These are phyloP conservation scores for Antheraea yamamai DNA, from an alignment of 2,888 invertebrate genomes.

Conservation along the genomic window DNA sequence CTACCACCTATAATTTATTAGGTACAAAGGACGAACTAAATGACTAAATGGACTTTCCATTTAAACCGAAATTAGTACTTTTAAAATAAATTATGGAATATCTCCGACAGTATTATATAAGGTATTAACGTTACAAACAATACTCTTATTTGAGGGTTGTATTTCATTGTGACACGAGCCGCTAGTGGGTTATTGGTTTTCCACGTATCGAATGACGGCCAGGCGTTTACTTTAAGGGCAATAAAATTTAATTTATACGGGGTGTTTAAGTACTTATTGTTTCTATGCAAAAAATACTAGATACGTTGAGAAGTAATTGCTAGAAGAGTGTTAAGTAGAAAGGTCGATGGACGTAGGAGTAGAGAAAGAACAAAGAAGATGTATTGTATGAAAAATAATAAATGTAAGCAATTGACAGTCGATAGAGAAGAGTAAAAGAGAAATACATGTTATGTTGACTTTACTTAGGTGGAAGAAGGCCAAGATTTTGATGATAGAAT, in stretches of 20 bases:
- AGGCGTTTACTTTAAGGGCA: slow-evolving; percentile 22
- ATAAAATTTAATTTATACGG: slow-evolving; percentile 18
- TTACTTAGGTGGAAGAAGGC: too few relatives aligned
- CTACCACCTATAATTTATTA: too few relatives aligned
- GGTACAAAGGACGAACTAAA: too few relatives aligned
- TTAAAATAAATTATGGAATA: neutral
- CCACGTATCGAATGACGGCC: slow-evolving; percentile 41
- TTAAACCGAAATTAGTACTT: neutral
- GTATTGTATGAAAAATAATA: too few relatives aligned
- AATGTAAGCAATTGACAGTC: too few relatives aligned
- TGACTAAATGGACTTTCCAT: too few relatives aligned
- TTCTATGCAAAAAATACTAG: neutral
- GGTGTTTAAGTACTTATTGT: neutral
- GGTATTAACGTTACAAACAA: slow-evolving; percentile 41
- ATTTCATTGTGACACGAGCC: slow-evolving; percentile 38
- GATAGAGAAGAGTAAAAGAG: too few relatives aligned
- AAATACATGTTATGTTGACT: too few relatives aligned
- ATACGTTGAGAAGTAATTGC: neutral
- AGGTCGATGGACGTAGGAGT: too few relatives aligned
- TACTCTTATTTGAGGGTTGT: slow-evolving; percentile 29
- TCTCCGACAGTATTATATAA: slow-evolving; percentile 19
- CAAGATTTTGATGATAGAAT: too few relatives aligned
- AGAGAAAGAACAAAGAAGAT: too few relatives aligned
- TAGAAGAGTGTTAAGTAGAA: too few relatives aligned
- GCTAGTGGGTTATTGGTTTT: slow-evolving; percentile 39